Evolutionary conservation across 2,888 invertebrate genomes (phyloP), one percentile per base, ranked within the genome.

Genomic region (Drosophila stalkeri): DNA sequence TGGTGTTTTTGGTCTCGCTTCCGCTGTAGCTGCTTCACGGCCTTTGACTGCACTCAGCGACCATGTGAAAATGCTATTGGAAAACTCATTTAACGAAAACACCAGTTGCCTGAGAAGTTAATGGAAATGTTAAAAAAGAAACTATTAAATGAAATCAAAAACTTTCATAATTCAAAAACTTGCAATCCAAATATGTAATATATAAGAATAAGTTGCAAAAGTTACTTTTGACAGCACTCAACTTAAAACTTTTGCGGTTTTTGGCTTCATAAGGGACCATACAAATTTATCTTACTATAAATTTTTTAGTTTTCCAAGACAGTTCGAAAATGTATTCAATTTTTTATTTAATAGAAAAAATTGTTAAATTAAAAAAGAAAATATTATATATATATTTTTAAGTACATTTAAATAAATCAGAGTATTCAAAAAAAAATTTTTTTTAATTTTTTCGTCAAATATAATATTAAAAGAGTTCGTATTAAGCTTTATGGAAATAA

Each of bases 1-100:
- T 80, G 73, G 79, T 74, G 51, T 41, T 80, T 37, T 80, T 62
- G 66, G 49, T 68, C 41, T 64, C 41, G 41, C 35, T 55, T 57
- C 44, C 41, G 47, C 41, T 39, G 31, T 31, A 46, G 61, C 56
- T 66, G 55, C 55, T 39, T 27, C 18, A 54, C 52, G 52, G 20
- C 52, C 39, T 61, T 62, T 56, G 41, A 57, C 51, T 66, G 73
- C 74, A 59, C 63, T 74, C 64, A 64, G 37, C 41, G 46, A 46
- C 39, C 64, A 66, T 55, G 27, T 61, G 49, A 49, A 79, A 79
- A 64, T 62, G 39, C 39, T 57, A 61, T 64, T 60, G 52, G 11
- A 35, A 76, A 75, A 66, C 43, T 49, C 39, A 64, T 64, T 67
- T 46, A 64, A 57, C 54, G 55, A 31, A 55, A 62, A 55, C 72